A percentile compares a stretch with the other conserved stretches of the same genome.
Evolutionary conservation across 2,888 invertebrate species (phyloP).

Genomic region (Drosophila acutilabella): DNA sequence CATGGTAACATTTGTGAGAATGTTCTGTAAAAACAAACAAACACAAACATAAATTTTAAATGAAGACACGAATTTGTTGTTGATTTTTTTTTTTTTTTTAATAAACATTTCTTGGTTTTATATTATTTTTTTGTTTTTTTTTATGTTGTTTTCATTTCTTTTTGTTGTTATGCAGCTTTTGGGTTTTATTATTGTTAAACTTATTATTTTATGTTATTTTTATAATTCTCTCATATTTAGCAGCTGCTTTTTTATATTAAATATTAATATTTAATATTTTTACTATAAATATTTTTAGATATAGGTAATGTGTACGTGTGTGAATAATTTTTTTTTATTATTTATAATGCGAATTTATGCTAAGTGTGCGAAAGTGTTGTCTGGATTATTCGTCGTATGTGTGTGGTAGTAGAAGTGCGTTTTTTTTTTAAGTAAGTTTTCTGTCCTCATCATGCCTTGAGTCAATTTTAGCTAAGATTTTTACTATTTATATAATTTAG

Average conservation of each 20-base stretch:
- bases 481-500: conserved; percentile 48
- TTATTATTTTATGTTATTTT: conserved; percentile 28
- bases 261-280: conserved; percentile 68
- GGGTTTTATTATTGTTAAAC: conserved; percentile 29
- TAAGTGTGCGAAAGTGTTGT: conserved; percentile 34
- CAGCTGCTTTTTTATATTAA: conserved; percentile 62
- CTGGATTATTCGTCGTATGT: background rate
- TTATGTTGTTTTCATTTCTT: conserved; percentile 46
- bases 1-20: conserved; percentile 1
- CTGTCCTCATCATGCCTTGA: conserved; percentile 18
- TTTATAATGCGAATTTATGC: conserved; percentile 39
- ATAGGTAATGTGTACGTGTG: conserved; percentile 47
- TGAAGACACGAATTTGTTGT: conserved; percentile 45
- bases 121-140: conserved; percentile 40
- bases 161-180: conserved; percentile 47
- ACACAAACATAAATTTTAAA: conserved; percentile 17
- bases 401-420: conserved; percentile 11
- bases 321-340: conserved; percentile 16
- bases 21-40: conserved; percentile 33
- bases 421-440: conserved; percentile 38
- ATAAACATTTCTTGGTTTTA: conserved; percentile 55
- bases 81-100: conserved; percentile 51
- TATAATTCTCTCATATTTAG: conserved; percentile 20
- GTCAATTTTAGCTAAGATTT: conserved; percentile 60
- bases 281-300: conserved; percentile 68